Evolutionary conservation across 2,113 vertebrate genomes (phyloP), one percentile per base, ranked within the genome.

Genomic region (Pantherophis guttatus): DNA sequence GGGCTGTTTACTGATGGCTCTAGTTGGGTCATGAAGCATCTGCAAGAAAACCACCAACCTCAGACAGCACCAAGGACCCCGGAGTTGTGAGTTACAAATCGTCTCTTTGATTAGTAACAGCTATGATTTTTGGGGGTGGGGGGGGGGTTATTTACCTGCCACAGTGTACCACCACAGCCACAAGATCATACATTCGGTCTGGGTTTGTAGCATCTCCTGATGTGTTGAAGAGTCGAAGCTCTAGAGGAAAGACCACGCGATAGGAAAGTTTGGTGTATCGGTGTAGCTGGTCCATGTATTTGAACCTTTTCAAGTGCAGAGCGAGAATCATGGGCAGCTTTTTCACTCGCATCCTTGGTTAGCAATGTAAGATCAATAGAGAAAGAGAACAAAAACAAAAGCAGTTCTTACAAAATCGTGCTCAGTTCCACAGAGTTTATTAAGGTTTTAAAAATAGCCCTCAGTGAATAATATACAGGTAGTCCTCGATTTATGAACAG

Each of bases 241-340:
- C 99, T 96, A 99, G 97, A 0, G 99, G 99, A 95, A 99, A 99
- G 97, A 99, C 98, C 48, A 99, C 99, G 1, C 99, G 98, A 94
- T 99, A 99, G 94, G 98, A 99, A 39, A 99, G 98, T 91, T 99
- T 99, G 97, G 99, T 99, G 97, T 99, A 99, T 92, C 99, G 98
- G 96, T 99, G 98, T 95, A 99, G 97, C 97, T 99, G 99, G 97
- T 99, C 99, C 98, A 99, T 99, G 97, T 99, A 99, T 33, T 99
- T 99, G 95, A 99, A 99, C 96, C 99, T 98, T 97, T 99, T 99
- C 93, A 99, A 96, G 97, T 99, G 99, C 96, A 99, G 98, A 8
- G 98, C 98, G 65, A 99, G 98, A 95, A 99, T 99, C 98, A 99
- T 99, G 90, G 99, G 99, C 75, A 99, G 97, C 98, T 99, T 99